These are phyloP conservation scores for Cavia porcellus DNA, from an alignment of 2,113 vertebrate genomes.

Conservation along the genomic window DNA sequence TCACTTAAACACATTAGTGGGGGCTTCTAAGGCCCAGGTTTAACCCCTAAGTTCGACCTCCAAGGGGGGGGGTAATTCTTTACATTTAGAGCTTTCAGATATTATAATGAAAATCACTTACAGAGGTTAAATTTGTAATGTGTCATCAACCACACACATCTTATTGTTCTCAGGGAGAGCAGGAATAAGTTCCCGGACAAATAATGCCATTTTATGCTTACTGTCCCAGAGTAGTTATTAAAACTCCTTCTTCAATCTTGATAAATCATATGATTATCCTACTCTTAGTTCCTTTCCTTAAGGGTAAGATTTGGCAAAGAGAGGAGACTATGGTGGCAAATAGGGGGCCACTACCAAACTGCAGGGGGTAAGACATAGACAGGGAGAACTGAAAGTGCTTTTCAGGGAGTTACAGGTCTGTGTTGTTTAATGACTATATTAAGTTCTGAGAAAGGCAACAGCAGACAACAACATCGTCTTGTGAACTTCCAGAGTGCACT, in stretches of 20 bases:
- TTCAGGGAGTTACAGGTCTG: neutral
- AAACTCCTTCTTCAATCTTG: neutral
- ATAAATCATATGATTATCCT: neutral
- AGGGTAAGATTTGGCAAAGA: constrained; percentile 8
- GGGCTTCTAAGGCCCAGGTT: neutral
- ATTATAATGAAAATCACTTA: constrained; percentile 14
- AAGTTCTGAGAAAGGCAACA: neutral
- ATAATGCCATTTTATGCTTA: neutral
- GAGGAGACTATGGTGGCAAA: neutral
- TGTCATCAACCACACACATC: neutral
- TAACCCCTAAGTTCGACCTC: neutral
- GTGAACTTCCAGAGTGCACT: neutral
- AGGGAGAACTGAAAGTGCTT: neutral
- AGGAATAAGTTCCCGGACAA: neutral
- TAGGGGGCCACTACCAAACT: neutral
- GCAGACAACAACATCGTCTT: neutral
- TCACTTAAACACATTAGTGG: neutral
- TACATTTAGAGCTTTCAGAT: constrained; percentile 15
- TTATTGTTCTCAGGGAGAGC: neutral
- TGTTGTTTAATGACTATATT: neutral
- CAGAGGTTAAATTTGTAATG: neutral
- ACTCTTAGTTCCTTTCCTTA: neutral
- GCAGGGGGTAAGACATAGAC: neutral
- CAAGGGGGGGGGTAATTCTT: neutral
- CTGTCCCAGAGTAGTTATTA: constrained; percentile 40